These are phyloP conservation scores for Zeus faber DNA, from an alignment of 2,113 vertebrate species.

Conservation along the genomic window DNA sequence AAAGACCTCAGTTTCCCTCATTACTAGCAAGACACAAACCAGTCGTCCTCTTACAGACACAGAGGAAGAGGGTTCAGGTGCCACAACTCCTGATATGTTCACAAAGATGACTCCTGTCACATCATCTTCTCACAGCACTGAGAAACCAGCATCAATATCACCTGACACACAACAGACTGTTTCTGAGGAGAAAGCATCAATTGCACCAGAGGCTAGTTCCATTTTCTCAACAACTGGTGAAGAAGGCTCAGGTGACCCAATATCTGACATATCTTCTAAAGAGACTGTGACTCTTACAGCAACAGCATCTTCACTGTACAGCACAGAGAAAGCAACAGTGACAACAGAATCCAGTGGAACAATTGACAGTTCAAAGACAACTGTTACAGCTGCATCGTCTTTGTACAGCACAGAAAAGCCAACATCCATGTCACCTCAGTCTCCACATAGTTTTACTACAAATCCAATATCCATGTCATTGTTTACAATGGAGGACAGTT, in stretches of 20 bases:
- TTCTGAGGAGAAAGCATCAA: not conserved
- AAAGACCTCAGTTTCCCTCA: not conserved
- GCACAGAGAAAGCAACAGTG: not conserved
- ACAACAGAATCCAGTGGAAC: not conserved
- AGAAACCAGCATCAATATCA: no score
- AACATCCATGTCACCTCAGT: slow-evolving; percentile 13
- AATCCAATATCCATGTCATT: not conserved
- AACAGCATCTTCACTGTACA: not conserved
- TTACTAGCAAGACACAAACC: not conserved
- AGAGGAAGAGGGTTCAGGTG: no score
- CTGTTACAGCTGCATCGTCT: not conserved
- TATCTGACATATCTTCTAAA: slow-evolving; percentile 18
- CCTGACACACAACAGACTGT: not conserved
- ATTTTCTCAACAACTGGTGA: slow-evolving; percentile 9
- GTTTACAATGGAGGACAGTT: not conserved
- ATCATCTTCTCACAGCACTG: no score
- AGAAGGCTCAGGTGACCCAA: slow-evolving; percentile 21
- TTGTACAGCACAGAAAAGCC: slow-evolving; percentile 16
- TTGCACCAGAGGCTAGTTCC: not conserved
- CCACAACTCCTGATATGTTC: no score
- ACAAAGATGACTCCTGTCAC: no score
- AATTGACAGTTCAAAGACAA: not conserved
- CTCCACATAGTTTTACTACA: not conserved
- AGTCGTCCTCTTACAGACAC: not conserved
- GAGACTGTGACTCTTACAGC: slow-evolving; percentile 9